Percentiles rank a stretch among this genome's conserved stretches.
Conservation (phyloP, 2,888 invertebrate genomes). For the Malachius bipustulatus region DNA sequence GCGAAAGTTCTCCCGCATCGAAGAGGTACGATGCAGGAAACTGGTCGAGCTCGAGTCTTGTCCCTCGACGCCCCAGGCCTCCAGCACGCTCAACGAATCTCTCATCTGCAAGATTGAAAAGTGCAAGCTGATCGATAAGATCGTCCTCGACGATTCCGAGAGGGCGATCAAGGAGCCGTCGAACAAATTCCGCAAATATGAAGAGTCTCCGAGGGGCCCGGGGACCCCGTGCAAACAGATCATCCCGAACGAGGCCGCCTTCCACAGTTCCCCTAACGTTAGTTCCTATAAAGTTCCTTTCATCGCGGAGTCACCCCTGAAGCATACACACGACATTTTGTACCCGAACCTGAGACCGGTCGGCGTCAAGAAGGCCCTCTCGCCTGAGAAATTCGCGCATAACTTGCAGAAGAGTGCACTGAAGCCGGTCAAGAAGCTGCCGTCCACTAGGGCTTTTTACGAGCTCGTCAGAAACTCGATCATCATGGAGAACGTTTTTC, state of each 20-base stretch:
- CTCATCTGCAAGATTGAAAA: slow-evolving; percentile 27
- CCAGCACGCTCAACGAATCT: slow-evolving; percentile 31
- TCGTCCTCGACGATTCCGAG: background rate
- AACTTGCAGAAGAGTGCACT: slow-evolving; percentile 19
- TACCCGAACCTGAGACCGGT: slow-evolving; percentile 26
- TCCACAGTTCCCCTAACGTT: slow-evolving; percentile 5
- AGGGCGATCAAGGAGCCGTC: background rate
- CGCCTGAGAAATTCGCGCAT: slow-evolving; percentile 24
- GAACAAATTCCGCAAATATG: background rate
- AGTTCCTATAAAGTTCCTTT: slow-evolving; percentile 19
- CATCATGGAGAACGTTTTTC: slow-evolving; percentile 27
- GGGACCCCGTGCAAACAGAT: slow-evolving; percentile 22
- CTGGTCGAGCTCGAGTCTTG: slow-evolving; percentile 20
- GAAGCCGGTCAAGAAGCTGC: slow-evolving; percentile 27
- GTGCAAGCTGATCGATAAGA: slow-evolving; percentile 15
- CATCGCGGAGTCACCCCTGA: slow-evolving; percentile 24
- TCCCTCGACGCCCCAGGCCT: slow-evolving; percentile 22
- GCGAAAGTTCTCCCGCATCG: slow-evolving; percentile 22
- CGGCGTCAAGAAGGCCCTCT: slow-evolving; percentile 14
- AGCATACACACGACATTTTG: slow-evolving; percentile 28
- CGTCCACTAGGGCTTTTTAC: slow-evolving; percentile 11
- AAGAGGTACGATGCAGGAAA: slow-evolving; percentile 15
- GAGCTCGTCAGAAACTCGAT: slow-evolving; percentile 17
- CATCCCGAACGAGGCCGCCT: slow-evolving; percentile 5
- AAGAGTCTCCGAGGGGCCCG: slow-evolving; percentile 13